Percentiles rank a stretch among this genome's conserved stretches.
Conservation (phyloP, 2,113 vertebrate species). For the Narcine bancroftii region DNA sequence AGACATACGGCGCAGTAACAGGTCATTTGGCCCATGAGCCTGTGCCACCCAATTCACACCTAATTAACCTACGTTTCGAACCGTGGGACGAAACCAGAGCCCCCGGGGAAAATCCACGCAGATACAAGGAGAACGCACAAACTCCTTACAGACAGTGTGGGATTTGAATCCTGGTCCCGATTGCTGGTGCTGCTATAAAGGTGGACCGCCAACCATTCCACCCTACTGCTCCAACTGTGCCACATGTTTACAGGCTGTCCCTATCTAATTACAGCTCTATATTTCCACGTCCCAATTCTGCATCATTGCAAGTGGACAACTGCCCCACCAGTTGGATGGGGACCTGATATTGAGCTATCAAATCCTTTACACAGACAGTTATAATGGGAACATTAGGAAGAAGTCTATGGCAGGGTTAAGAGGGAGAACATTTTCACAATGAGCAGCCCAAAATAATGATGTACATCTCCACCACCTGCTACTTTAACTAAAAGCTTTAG, state of each 20-base stretch:
- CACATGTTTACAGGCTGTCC: background rate
- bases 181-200: too few species aligned
- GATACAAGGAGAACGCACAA: too few species aligned
- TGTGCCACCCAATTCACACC: too few species aligned
- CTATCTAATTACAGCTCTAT: background rate
- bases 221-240: too few species aligned
- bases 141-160: too few species aligned
- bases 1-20: too few species aligned
- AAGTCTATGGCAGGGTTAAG: background rate
- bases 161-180: too few species aligned
- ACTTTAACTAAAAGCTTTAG: background rate
- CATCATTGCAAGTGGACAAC: background rate
- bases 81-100: too few species aligned
- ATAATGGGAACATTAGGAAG: background rate
- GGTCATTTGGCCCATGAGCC: too few species aligned
- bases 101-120: too few species aligned
- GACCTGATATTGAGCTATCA: background rate
- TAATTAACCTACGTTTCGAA: too few species aligned
- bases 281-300: background rate
- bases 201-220: too few species aligned
- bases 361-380: background rate
- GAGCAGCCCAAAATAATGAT: background rate
- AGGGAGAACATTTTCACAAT: background rate
- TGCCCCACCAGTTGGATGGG: background rate
- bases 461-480: background rate